Conservation (phyloP, 2,113 vertebrate genomes). For the Aldabrachelys gigantea region DNA sequence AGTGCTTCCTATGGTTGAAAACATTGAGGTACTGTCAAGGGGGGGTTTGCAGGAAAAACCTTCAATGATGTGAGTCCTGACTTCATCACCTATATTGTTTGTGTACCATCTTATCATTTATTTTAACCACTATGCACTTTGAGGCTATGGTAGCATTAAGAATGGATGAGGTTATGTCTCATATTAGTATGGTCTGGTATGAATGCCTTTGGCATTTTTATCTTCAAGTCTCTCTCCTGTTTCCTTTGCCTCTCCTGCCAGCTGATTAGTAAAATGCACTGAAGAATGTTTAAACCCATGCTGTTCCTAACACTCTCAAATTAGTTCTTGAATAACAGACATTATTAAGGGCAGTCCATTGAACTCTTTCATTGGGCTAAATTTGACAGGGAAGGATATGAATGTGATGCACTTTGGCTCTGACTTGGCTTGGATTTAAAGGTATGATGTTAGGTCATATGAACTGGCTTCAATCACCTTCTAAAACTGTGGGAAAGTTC, state of each 20-base stretch:
- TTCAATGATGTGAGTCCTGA: neutral
- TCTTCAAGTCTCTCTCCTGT: neutral
- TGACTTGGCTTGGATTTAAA: neutral
- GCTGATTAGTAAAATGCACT: neutral
- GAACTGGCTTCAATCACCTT: neutral
- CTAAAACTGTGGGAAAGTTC: neutral
- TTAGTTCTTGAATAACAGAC: neutral
- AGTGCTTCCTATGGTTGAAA: neutral
- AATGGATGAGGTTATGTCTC: neutral
- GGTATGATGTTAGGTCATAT: neutral
- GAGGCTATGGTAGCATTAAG: neutral
- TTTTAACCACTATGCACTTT: slow-evolving; percentile 3
- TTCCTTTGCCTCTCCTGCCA: neutral
- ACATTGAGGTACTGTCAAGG: neutral
- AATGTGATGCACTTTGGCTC: neutral
- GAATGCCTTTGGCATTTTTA: neutral
- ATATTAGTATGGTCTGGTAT: neutral
- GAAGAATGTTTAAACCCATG: neutral
- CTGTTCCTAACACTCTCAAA: neutral
- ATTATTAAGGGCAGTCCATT: neutral
- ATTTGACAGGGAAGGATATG: neutral
- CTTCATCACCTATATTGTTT: neutral
- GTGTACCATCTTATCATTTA: neutral
- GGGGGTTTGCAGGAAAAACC: neutral
- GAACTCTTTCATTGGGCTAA: neutral